A percentile compares a stretch with the other conserved stretches of the same genome.
These are phyloP conservation scores for Pygoscelis antarcticus DNA, from an alignment of 2,113 vertebrate genomes.

Conservation along the genomic window DNA sequence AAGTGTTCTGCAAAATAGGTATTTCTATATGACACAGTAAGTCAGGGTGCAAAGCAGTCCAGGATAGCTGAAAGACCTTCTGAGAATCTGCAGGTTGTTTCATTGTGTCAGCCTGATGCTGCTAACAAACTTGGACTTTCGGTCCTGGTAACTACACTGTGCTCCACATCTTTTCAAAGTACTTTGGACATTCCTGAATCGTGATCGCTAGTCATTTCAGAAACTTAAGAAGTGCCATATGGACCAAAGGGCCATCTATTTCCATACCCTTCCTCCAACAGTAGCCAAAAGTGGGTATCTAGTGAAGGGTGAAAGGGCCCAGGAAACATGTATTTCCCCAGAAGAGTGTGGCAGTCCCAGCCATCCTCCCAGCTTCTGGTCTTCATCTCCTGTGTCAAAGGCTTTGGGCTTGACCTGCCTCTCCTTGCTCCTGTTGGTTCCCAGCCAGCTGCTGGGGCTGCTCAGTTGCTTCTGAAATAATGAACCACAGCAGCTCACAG, in stretches of 20 bases:
- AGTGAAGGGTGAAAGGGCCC: background rate
- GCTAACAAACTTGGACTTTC: background rate
- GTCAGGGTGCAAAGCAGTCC: background rate
- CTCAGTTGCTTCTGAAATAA: background rate
- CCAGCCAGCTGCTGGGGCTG: background rate
- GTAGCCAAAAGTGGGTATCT: background rate
- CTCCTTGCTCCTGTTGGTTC: background rate
- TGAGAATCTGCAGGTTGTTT: background rate
- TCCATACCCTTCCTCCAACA: background rate
- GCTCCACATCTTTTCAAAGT: background rate
- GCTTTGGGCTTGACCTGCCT: background rate
- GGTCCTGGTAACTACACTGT: background rate
- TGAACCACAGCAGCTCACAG: background rate
- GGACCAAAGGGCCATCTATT: background rate
- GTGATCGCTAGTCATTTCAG: background rate
- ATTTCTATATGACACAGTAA: background rate
- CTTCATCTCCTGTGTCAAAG: fast-evolving
- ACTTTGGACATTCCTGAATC: background rate
- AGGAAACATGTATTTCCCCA: background rate
- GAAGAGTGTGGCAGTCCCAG: background rate
- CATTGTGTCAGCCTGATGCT: background rate
- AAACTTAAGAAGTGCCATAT: background rate
- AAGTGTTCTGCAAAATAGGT: background rate
- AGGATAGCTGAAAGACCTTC: background rate
- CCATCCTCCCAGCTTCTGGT: background rate